Percentiles rank a stretch among this genome's conserved stretches.
These are phyloP conservation scores for Gephyroberyx darwinii DNA, from an alignment of 2,797 vertebrate genomes.

Conservation along the genomic window DNA sequence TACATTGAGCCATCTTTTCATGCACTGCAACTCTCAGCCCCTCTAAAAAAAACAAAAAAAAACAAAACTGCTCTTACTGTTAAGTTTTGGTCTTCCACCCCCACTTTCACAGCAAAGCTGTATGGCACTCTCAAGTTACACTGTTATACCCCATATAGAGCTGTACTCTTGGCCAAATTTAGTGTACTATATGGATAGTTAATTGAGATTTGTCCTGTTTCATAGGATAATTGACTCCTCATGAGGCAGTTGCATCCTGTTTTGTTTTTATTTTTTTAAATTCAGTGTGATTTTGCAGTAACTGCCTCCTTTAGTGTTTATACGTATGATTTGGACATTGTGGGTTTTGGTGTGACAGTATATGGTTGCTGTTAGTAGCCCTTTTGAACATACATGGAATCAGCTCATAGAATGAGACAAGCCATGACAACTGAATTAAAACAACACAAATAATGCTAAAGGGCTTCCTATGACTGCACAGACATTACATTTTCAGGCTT, in stretches of 20 bases:
- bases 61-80: slow-evolving; percentile 57
- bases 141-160: slow-evolving; percentile 45
- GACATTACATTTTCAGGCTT: slow-evolving; percentile 69
- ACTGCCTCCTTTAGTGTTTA: slow-evolving; percentile 73
- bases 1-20: slow-evolving; percentile 54
- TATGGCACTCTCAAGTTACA: slow-evolving; percentile 67
- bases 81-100: slow-evolving; percentile 75
- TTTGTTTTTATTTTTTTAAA: slow-evolving; percentile 46
- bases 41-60: slow-evolving; percentile 38
- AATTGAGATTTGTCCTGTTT: slow-evolving; percentile 63
- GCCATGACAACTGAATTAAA: slow-evolving; percentile 75
- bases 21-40: slow-evolving; percentile 71
- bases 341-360: slow-evolving; percentile 31
- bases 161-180: slow-evolving; percentile 52
- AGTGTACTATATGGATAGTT: slow-evolving; percentile 63
- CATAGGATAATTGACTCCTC: slow-evolving; percentile 46
- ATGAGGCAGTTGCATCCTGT: slow-evolving; percentile 54
- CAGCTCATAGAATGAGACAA: slow-evolving; percentile 75
- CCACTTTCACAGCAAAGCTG: slow-evolving; percentile 75
- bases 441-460: slow-evolving; percentile 71
- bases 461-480: slow-evolving; percentile 83
- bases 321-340: slow-evolving; percentile 42
- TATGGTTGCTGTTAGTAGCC: slow-evolving; percentile 48
- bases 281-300: slow-evolving; percentile 69
- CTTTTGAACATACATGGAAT: slow-evolving; percentile 53